Evolutionary conservation across 64 coral and sea anemone genomes (phyloP).

Genomic region (Actinia equina): DNA sequence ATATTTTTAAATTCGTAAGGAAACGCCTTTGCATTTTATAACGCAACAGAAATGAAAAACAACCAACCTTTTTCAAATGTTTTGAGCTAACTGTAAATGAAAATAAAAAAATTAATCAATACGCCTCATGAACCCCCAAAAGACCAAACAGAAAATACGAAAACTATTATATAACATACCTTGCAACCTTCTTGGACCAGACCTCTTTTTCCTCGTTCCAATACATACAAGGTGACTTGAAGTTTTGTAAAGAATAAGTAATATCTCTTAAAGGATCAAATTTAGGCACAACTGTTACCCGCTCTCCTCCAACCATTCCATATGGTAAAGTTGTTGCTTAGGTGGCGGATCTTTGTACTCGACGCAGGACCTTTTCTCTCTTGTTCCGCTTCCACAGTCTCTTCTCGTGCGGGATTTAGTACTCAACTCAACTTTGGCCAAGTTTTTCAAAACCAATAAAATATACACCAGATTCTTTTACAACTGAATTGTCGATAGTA

Average conservation of each 20-base stretch:
- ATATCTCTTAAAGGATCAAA: slow-evolving; percentile 39
- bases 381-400: slow-evolving; percentile 15
- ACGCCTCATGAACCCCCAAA: neutral
- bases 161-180: slow-evolving; percentile 9
- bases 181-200: slow-evolving; percentile 71
- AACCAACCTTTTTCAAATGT: too few species aligned
- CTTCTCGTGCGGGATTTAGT: slow-evolving; percentile 7
- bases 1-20: too few species aligned
- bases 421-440: too few species aligned
- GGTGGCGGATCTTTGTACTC: slow-evolving; percentile 71
- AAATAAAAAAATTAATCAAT: neutral
- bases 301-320: neutral
- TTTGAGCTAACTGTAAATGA: too few species aligned
- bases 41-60: too few species aligned
- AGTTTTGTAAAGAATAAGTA: slow-evolving; percentile 41
- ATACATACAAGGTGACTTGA: slow-evolving; percentile 32
- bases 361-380: slow-evolving; percentile 57
- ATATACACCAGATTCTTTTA: slow-evolving; percentile 39
- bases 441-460: slow-evolving; percentile 44
- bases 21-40: too few species aligned
- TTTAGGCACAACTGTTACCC: neutral
- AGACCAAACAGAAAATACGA: neutral
- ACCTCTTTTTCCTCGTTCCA: slow-evolving; percentile 38
- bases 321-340: slow-evolving; percentile 10
- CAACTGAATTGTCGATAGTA: slow-evolving; percentile 20